Base-by-base conservation (phyloP, 2,888 invertebrate species). In the Patella ulyssiponensis region DNA sequence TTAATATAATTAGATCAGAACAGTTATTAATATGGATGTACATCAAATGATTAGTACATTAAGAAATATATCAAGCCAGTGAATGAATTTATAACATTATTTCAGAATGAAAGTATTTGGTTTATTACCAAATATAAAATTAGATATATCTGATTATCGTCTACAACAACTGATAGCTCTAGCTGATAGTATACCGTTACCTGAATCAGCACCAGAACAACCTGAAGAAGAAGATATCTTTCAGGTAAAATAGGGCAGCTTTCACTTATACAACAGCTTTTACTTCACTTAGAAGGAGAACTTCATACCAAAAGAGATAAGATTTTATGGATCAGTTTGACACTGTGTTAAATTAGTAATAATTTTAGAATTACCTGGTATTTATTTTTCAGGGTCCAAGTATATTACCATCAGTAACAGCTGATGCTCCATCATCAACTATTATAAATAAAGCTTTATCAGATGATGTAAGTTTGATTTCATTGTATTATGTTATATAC, bases 91-190 rank as follows among this genome's bases (percentile, higher is more conserved):
- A 44, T 44, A 44, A 44, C 9, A 44, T 44, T 72, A 51, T 82
- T 81, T 71, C 80, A 93, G 93, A 79, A 93, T 96, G 79, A 96
- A 96, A 91, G 92, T 99, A 0, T 93, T 92, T 76, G 94, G 93
- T 33, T 91, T 92, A 72, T 88, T 94, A 75, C 94, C 94, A 2
- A 87, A 92, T 76, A 84, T 94, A n/a, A 91, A 92, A 69, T 82
- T 94, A 9, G 89, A 86, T 73, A 86, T 93, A 77, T 93, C 93
- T 15, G 94, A 94, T 84, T 85, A 88, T 73, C 90, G 93, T 33
- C 87, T 94, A 54, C 87, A 93, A 58, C 92, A 93, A 82, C 87
- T 94, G 33, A 86, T 93, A 71, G 89, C 89, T 17, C 90, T 94
- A 33, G 89, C 89, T 17, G 87, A 92, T 74, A 93, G 93, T 82